Base-by-base conservation (phyloP, 2,113 vertebrate genomes). In the Chrysemys picta region DNA sequence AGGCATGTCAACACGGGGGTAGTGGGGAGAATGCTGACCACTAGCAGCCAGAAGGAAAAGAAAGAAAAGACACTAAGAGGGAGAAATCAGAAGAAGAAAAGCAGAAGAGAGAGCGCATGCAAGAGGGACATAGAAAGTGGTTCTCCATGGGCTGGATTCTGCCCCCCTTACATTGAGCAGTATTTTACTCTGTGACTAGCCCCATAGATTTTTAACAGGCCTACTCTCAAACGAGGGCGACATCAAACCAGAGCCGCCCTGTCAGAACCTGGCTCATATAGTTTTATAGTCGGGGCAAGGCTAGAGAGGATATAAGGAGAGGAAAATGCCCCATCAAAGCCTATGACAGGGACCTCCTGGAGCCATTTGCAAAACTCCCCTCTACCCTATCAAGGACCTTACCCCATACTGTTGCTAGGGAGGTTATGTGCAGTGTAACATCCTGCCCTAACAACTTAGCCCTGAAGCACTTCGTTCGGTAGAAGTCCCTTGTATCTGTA, bases 1-100 rank as follows among this genome's bases (percentile, higher is more conserved):
- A 95, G 94, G 96, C 97, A 95, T 97, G 95, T 96, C 96, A 94
- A 96, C 93, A 62, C 47, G 11, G 87, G 2, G 35, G 95, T 8
- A 95, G 94, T 78, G 93, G 89, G 62, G 95, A 91, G 92, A 93
- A 96, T 1, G 75, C 86, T 96, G 96, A 93, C 94, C 95, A 96
- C 93, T 93, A 19, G 1, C 91, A 89, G 97, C 14, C 8, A 95
- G 95, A 69, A 87, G 93, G 85, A 27, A 82, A 90, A 59, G 87
- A 85, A 82, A n/a, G 21, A 8, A 88, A 82, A 45, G 42, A 25
- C n/a, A 78, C n/a, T 91, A 65, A 65, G 62, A 52, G 88, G 69
- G 8, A 25, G 45, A 79, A 16, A 47, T 45, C 11, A 79, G 56
- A 49, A 82, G 86, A 94, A 89, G 90, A 95, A 10, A 1, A 94